phyloP scores from a whole-genome alignment of 2,888 invertebrate species.

The Nemotelus pantherinus region DNA sequence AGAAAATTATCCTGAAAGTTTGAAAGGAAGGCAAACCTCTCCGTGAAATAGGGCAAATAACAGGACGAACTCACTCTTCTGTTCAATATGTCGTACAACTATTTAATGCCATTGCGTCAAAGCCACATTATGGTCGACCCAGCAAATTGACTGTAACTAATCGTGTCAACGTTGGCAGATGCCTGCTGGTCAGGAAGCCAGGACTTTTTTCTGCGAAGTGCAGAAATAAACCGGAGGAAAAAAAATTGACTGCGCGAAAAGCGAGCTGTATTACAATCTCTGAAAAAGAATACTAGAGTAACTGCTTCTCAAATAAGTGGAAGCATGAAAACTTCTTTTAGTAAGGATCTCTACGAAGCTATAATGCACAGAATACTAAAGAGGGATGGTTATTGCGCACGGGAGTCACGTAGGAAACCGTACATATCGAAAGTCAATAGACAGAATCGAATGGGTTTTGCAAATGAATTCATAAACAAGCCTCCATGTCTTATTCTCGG shows the following conservation, averaged over 20 bases:
- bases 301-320: constrained; percentile 4
- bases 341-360: constrained; percentile 21
- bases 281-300: constrained; percentile 19
- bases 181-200: too few relatives aligned
- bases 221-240: too few relatives aligned
- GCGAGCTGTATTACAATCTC: not conserved
- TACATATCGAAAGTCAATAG: constrained; percentile 11
- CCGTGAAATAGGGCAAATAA: constrained; percentile 9
- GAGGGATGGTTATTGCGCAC: not conserved
- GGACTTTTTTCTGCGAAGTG: too few relatives aligned
- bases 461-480: constrained; percentile 34
- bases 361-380: not conserved
- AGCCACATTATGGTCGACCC: too few relatives aligned
- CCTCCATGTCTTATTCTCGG: constrained; percentile 34
- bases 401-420: constrained; percentile 15
- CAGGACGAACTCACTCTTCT: constrained; percentile 16
- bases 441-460: constrained; percentile 40
- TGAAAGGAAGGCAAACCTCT: not conserved
- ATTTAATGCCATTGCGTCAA: not conserved
- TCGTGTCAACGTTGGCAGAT: too few relatives aligned
- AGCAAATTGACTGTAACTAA: not conserved
- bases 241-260: too few relatives aligned
- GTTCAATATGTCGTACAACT: not conserved
- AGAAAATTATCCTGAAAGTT: constrained; percentile 4
- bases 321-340: constrained; percentile 3